A percentile compares a stretch with the other conserved stretches of the same genome.
These are phyloP conservation scores for Athripsodes cinereus DNA, from an alignment of 2,888 invertebrate genomes.

Conservation along the genomic window DNA sequence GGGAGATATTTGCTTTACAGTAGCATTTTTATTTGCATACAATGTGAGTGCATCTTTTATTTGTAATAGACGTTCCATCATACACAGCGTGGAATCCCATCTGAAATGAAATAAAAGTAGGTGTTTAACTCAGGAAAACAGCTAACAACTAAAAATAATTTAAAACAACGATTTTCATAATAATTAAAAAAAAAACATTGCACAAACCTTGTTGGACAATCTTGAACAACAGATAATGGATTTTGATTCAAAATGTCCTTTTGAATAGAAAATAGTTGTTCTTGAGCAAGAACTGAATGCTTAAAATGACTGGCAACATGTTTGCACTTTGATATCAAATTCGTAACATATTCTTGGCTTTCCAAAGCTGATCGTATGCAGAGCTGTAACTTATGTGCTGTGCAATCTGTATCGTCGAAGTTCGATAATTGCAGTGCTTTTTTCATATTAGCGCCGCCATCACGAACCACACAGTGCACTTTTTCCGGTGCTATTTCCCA, in stretches of 20 bases:
- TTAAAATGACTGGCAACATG: slow-evolving; percentile 1
- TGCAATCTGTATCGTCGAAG: background rate
- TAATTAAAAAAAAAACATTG: too few species aligned
- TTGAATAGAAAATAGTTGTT: background rate
- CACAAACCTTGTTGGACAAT: too few species aligned
- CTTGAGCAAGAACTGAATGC: background rate
- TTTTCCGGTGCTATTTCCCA: background rate
- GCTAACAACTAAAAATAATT: too few species aligned
- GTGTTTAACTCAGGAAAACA: too few species aligned
- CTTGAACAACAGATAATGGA: too few species aligned
- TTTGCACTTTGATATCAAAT: background rate
- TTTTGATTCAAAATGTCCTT: background rate
- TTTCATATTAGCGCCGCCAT: slow-evolving; percentile 1
- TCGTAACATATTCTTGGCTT: background rate
- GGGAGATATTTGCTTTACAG: too few species aligned
- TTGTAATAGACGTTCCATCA: too few species aligned
- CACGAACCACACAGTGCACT: background rate
- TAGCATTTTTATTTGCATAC: too few species aligned
- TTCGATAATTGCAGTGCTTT: background rate
- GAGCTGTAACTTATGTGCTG: background rate
- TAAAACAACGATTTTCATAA: too few species aligned
- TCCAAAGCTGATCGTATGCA: background rate
- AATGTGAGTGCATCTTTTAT: too few species aligned
- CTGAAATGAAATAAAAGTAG: too few species aligned
- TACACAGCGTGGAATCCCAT: too few species aligned